Evolutionary conservation across 2,888 invertebrate species (phyloP).

Genomic region (Lymantria dispar): DNA sequence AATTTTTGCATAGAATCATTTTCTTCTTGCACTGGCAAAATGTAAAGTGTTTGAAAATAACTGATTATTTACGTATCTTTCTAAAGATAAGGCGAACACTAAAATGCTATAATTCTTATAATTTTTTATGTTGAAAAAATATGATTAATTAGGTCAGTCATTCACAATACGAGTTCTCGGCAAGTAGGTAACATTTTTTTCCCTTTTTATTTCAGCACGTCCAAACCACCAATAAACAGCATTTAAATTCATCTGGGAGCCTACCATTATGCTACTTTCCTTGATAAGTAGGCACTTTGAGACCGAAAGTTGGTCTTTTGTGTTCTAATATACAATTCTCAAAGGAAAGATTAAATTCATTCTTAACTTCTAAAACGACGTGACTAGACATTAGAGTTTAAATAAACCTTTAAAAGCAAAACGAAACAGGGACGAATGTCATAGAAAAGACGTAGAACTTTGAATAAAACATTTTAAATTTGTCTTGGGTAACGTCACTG

Average conservation of each 20-base stretch:
- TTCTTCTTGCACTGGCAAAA: too few species aligned
- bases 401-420: constrained; percentile 45
- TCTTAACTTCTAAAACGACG: constrained; percentile 46
- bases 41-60: too few species aligned
- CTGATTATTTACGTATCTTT: too few species aligned
- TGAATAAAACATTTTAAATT: constrained; percentile 51
- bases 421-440: constrained; percentile 38
- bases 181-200: constrained; percentile 12
- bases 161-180: not conserved
- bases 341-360: constrained; percentile 50
- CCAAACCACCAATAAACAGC: constrained; percentile 26
- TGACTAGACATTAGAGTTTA: constrained; percentile 48
- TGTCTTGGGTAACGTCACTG: constrained; percentile 36
- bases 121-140: not conserved
- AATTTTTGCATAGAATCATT: too few species aligned
- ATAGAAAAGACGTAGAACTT: constrained; percentile 49
- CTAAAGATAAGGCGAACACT: too few species aligned
- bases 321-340: constrained; percentile 42
- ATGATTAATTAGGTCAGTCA: not conserved
- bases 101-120: too few species aligned
- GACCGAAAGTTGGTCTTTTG: constrained; percentile 39
- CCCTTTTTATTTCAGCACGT: constrained; percentile 20
- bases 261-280: constrained; percentile 28
- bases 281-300: constrained; percentile 33
- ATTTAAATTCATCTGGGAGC: constrained; percentile 32